Conservation (phyloP, 1,140 invertebrate species). For the Drosophila subobscura region DNA sequence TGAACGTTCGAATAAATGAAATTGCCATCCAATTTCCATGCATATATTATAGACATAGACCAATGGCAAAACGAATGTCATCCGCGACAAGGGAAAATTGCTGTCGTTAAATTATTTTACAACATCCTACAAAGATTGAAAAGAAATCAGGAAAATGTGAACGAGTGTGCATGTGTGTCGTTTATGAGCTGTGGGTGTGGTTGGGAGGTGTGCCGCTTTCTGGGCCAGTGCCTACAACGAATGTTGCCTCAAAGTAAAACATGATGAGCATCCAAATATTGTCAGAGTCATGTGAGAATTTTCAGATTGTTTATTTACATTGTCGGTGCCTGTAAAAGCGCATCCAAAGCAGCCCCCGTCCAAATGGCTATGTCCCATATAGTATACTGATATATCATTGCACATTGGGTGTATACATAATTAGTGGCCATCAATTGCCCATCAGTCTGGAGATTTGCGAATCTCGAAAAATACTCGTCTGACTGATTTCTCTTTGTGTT, state of each 20-base stretch:
- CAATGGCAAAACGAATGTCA: conserved; percentile 35
- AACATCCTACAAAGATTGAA: conserved; percentile 57
- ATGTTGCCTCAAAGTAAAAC: conserved; percentile 16
- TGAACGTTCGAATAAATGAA: conserved; percentile 38
- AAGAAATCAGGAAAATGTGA: conserved; percentile 42
- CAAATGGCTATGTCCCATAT: conserved; percentile 2
- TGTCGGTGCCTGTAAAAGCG: conserved; percentile 42
- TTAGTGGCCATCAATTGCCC: conserved; percentile 53
- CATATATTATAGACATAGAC: conserved; percentile 22
- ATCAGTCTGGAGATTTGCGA: conserved; percentile 34
- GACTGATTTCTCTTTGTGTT: conserved; percentile 38
- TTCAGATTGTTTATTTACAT: conserved; percentile 55
- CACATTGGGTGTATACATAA: conserved; percentile 31
- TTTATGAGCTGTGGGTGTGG: conserved; percentile 18
- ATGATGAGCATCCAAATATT: conserved; percentile 41
- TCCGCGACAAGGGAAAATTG: conserved; percentile 39
- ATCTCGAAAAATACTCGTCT: conserved; percentile 27
- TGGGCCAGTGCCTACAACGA: conserved; percentile 31
- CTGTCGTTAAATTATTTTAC: conserved; percentile 50
- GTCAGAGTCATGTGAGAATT: conserved; percentile 43
- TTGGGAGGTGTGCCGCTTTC: conserved; percentile 15
- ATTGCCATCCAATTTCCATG: conserved; percentile 25
- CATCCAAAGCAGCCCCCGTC: conserved; percentile 4
- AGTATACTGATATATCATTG: conserved; percentile 1
- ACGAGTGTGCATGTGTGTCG: conserved; percentile 4